These are phyloP conservation scores for Phanerotoma sp. DNA, from an alignment of 2,888 invertebrate genomes.

Conservation along the genomic window DNA sequence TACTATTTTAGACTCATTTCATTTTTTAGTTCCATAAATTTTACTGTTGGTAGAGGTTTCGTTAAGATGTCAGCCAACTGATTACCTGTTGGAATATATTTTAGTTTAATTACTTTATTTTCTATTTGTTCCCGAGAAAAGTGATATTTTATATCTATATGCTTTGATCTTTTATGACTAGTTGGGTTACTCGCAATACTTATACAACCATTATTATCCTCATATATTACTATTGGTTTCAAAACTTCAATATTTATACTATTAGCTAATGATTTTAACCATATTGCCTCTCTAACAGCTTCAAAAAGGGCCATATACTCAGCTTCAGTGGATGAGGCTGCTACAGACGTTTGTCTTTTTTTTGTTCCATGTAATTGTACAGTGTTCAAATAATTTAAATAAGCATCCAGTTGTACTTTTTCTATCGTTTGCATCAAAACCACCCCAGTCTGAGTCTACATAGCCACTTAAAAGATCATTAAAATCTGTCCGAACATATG, in stretches of 20 bases:
- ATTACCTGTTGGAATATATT: conserved; percentile 9
- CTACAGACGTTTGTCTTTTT: conserved; percentile 12
- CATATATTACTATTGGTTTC: conserved; percentile 1
- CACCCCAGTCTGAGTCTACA: conserved; percentile 14
- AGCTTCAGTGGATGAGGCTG: conserved; percentile 13
- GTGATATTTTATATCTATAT: conserved; percentile 17
- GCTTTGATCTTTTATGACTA: conserved; percentile 18
- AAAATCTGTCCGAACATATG: neutral
- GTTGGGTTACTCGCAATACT: conserved; percentile 4
- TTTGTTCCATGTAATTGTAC: conserved; percentile 16
- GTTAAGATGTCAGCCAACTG: conserved; percentile 23
- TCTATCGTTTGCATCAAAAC: neutral
- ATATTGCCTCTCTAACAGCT: conserved; percentile 9
- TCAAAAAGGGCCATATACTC: conserved; percentile 17
- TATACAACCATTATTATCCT: conserved; percentile 17
- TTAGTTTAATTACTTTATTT: conserved; percentile 10
- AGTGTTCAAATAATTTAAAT: conserved; percentile 1
- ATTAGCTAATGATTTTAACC: conserved; percentile 2
- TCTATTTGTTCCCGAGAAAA: conserved; percentile 5
- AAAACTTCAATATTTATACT: neutral
- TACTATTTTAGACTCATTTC: neutral
- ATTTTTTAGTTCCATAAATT: conserved; percentile 4
- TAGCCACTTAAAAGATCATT: conserved; percentile 8
- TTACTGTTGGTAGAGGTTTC: conserved; percentile 13
- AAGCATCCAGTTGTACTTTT: conserved; percentile 10